Percentiles rank a stretch among this genome's conserved stretches.
Evolutionary conservation across 92 coral and sea anemone species (phyloP).

Genomic region (Galaxea fascicularis): DNA sequence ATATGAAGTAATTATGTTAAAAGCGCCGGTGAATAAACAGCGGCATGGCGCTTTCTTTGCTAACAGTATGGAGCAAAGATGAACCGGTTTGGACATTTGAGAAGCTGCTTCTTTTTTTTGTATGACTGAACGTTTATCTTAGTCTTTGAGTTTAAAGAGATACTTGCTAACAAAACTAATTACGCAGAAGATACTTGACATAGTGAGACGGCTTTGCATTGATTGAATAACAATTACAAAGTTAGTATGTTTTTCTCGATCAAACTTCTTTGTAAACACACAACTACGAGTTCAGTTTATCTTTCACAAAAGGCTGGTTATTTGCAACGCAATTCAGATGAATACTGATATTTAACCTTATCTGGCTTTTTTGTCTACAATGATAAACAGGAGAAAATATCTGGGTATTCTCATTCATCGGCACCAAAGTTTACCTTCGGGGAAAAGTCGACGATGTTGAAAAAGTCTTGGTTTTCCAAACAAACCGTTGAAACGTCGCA

Average conservation of each 20-base stretch:
- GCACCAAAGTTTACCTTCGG: slow-evolving; percentile 27
- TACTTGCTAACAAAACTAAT: no score
- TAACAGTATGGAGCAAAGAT: not conserved
- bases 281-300: slow-evolving; percentile 31
- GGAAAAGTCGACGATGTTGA: slow-evolving; percentile 1
- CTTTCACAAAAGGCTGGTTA: slow-evolving; percentile 37
- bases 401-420: slow-evolving; percentile 20
- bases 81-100: not conserved
- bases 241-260: slow-evolving; percentile 10
- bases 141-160: not conserved
- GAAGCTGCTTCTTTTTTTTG: not conserved
- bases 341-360: not conserved
- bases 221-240: slow-evolving; percentile 23
- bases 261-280: not conserved
- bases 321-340: not conserved
- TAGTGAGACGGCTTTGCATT: not conserved
- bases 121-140: no score
- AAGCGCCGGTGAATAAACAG: slow-evolving; percentile 34
- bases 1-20: slow-evolving; percentile 27
- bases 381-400: slow-evolving; percentile 48
- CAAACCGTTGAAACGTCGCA: not conserved
- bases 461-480: not conserved
- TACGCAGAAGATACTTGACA: no score
- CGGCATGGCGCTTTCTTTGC: slow-evolving; percentile 8
- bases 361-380: slow-evolving; percentile 27